Evolutionary conservation across 2,888 invertebrate species (phyloP).

Genomic region (Agrotis clavis): DNA sequence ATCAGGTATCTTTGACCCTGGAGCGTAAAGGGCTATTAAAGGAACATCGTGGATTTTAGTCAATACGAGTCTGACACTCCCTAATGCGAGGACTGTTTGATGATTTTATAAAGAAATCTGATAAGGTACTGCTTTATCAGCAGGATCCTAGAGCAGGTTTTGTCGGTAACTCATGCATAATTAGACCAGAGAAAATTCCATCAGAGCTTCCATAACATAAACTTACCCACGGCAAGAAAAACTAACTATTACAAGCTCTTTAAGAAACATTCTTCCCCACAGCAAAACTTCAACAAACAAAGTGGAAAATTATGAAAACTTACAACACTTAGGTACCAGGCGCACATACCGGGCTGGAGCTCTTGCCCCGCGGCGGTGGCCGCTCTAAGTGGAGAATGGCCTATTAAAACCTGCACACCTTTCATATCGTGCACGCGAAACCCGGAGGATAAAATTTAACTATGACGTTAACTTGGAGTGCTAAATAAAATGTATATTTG

Average conservation of each 20-base stretch:
- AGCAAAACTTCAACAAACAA: constrained; percentile 40
- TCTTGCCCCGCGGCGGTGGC: constrained; percentile 27
- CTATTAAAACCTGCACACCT: constrained; percentile 65
- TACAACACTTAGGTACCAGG: constrained; percentile 27
- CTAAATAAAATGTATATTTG: constrained; percentile 50
- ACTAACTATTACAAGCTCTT: neutral
- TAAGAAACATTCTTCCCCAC: constrained; percentile 12
- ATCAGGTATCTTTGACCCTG: no score
- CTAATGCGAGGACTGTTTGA: no score
- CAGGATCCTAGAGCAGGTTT: no score
- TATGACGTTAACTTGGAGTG: constrained; percentile 42
- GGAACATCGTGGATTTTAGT: no score
- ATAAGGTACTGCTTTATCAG: no score
- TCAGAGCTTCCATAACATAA: no score
- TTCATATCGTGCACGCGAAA: constrained; percentile 56
- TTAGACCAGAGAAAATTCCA: no score
- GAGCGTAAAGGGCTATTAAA: no score
- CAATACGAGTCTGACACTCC: no score
- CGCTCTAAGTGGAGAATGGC: constrained; percentile 53
- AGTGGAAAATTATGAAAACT: constrained; percentile 46
- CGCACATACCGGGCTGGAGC: constrained; percentile 15
- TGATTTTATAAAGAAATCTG: no score
- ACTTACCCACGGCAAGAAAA: neutral
- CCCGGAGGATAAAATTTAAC: constrained; percentile 65
- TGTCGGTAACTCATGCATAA: no score